Base-by-base conservation (phyloP, 2,797 vertebrate species). In the Pelodytes ibericus region DNA sequence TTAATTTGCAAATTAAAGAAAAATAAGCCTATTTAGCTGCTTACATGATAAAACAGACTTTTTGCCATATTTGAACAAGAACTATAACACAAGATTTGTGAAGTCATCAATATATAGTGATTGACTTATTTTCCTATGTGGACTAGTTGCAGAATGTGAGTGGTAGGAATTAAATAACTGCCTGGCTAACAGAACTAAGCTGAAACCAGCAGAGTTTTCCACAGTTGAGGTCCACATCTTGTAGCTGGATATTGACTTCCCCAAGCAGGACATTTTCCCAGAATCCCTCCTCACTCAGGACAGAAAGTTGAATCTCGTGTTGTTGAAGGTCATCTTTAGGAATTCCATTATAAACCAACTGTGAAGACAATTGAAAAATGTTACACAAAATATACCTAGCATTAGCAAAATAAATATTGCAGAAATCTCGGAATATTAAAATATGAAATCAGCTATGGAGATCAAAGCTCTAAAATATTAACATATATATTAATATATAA, bases 221-320 rank as follows among this genome's bases (percentile, higher is more conserved):
- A 82, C 92, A 92, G 0, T 93, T 92, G 0, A 96, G 93, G 72
- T 92, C 91, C 13, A 99, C 89, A 81, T 89, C 93, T 58, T 92
- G 92, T 22, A 99, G 91, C 1, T 90, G 88, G 82, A 99, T 98
- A 73, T 92, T 91, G 77, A 95, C 91, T 87, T 98, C 95, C 0
- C 96, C 97, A 1, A 99, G 92, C 63, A 98, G 89, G 3, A 96
- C 91, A 77, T 96, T 99, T 85, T 99, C 97, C 95, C 97, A 96
- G 86, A 99, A 98, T 0, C 96, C 92, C 1, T 96, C 96, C 22
- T 98, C 97, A 0, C 94, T 94, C 74, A 98, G 90, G 76, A 98
- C 96, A 0, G 97, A 93, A 68, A 99, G 90, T 85, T 95, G 96
- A 73, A 99, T 94, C 85, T 95, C 92, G 71, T 96, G 90, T 88